These are phyloP conservation scores for Oscheius sp. DNA, from an alignment of 2,888 invertebrate genomes.

Conservation along the genomic window DNA sequence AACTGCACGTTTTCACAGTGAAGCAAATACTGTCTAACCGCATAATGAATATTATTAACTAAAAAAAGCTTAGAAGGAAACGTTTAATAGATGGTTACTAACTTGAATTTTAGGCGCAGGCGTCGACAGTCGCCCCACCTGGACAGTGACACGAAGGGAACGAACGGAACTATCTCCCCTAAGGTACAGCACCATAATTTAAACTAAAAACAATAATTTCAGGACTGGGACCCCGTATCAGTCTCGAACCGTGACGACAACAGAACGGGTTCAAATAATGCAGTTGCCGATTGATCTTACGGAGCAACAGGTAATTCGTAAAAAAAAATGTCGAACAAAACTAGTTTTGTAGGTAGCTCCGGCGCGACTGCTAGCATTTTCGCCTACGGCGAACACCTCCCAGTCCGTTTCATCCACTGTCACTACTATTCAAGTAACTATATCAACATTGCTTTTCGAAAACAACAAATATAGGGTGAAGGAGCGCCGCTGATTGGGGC, in stretches of 20 bases:
- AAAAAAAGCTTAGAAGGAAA: too few species aligned
- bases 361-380: conserved; percentile 60
- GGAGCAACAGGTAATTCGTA: conserved; percentile 43
- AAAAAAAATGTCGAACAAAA: not conserved
- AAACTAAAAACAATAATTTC: conserved; percentile 11
- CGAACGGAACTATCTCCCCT: conserved; percentile 62
- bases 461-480: conserved; percentile 48
- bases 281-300: conserved; percentile 64
- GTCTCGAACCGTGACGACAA: conserved; percentile 70
- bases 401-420: conserved; percentile 64
- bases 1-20: too few species aligned
- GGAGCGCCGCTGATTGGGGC: conserved; percentile 62
- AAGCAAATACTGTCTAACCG: too few species aligned
- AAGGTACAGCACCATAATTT: conserved; percentile 35
- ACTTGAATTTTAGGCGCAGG: not conserved
- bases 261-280: conserved; percentile 70
- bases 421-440: conserved; percentile 54
- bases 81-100: too few species aligned
- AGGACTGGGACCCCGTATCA: conserved; percentile 62
- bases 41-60: too few species aligned
- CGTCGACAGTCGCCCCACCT: conserved; percentile 54
- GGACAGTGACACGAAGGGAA: conserved; percentile 67
- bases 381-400: conserved; percentile 66
- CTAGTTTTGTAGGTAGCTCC: conserved; percentile 48
- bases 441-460: not conserved